Evolutionary conservation across 2,888 invertebrate genomes (phyloP).

Genomic region (Hydriomena furcata): DNA sequence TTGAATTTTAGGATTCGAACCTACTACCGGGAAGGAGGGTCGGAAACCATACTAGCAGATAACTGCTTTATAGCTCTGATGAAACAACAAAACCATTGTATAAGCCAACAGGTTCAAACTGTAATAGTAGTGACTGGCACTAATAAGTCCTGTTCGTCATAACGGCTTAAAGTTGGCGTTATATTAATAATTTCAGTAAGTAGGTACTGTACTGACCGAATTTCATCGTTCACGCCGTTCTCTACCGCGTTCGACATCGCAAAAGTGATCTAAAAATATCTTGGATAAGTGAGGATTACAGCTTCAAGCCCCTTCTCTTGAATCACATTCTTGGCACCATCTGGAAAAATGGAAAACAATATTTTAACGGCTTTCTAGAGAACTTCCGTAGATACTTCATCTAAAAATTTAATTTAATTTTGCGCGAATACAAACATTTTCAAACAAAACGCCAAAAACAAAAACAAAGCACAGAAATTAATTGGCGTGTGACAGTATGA

Average conservation of each 20-base stretch:
- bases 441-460: conserved; percentile 33
- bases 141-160: background rate
- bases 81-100: too few species aligned
- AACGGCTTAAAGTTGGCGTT: background rate
- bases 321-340: conserved; percentile 57
- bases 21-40: too few species aligned
- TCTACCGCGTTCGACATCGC: conserved; percentile 68
- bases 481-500: conserved; percentile 9
- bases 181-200: background rate
- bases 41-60: too few species aligned
- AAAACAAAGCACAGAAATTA: conserved; percentile 16
- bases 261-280: conserved; percentile 26
- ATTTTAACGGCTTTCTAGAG: conserved; percentile 5
- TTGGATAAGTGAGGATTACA: conserved; percentile 24
- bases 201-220: conserved; percentile 54
- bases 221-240: conserved; percentile 67
- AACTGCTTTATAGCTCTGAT: too few species aligned
- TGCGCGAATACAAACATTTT: conserved; percentile 26
- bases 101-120: too few species aligned
- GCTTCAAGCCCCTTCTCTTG: conserved; percentile 31
- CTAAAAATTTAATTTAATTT: background rate
- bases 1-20: too few species aligned
- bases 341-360: conserved; percentile 46
- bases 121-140: too few species aligned
- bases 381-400: background rate